phyloP scores from a whole-genome alignment of 2,888 invertebrate species.

The Chrysopilus asiliformis region DNA sequence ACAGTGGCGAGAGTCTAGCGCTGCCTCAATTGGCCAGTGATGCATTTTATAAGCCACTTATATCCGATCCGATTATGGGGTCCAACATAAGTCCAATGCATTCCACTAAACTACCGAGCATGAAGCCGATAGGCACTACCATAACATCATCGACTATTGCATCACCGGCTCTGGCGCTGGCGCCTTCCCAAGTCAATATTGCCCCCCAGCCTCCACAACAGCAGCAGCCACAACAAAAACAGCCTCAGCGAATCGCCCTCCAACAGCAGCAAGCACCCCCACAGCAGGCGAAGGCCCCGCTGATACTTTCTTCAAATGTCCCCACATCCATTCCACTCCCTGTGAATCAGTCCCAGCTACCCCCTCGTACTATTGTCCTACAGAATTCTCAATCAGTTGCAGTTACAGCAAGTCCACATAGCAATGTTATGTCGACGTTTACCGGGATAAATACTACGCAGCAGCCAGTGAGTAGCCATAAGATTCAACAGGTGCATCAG shows the following conservation, averaged over 20 bases:
- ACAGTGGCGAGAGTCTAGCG: constrained; percentile 6
- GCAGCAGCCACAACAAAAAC: not conserved
- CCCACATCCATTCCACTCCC: constrained; percentile 7
- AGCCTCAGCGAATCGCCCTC: not conserved
- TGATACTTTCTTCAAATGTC: not conserved
- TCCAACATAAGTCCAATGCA: constrained; percentile 21
- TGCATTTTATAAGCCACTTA: constrained; percentile 22
- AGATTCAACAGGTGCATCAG: constrained; percentile 18
- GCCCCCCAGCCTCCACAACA: not conserved
- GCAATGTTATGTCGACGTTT: constrained; percentile 3
- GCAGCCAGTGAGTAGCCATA: constrained; percentile 8
- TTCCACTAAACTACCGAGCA: not conserved
- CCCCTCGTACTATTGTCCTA: constrained; percentile 24
- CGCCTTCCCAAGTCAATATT: constrained; percentile 3
- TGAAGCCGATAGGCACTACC: not conserved
- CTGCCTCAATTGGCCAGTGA: constrained; percentile 9
- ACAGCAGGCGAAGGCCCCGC: not conserved
- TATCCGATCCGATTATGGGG: constrained; percentile 25
- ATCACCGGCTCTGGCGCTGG: not conserved
- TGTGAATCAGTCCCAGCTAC: constrained; percentile 10
- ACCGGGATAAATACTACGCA: constrained; percentile 8
- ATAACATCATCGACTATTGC: too few relatives aligned
- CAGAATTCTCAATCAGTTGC: constrained; percentile 16
- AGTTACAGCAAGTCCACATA: constrained; percentile 7
- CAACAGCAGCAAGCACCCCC: not conserved